phyloP scores from a whole-genome alignment of 2,797 vertebrate genomes.

The Scleropages formosus region DNA sequence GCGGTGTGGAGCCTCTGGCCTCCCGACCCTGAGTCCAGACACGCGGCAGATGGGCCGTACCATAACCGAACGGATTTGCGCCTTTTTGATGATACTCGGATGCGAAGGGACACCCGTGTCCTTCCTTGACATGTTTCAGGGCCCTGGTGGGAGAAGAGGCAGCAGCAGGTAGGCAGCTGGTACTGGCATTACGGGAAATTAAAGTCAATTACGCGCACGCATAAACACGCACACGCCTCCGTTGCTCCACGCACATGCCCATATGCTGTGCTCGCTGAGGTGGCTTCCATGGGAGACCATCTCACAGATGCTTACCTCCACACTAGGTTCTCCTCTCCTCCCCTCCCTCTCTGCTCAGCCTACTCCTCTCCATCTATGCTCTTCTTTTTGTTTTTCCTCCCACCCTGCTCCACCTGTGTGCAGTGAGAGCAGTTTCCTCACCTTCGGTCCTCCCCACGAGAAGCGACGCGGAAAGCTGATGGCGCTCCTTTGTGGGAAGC shows the following conservation, averaged over 20 bases:
- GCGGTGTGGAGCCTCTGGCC: neutral
- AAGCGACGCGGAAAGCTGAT: neutral
- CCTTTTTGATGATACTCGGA: neutral
- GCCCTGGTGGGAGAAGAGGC: constrained; percentile 9
- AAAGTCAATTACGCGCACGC: constrained; percentile 20
- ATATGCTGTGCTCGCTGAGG: neutral
- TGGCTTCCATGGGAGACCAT: neutral
- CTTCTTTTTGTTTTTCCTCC: neutral
- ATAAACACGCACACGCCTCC: neutral
- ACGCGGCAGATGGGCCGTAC: neutral
- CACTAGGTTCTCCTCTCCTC: neutral
- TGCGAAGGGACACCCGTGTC: neutral
- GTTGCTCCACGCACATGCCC: neutral
- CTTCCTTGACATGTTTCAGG: neutral
- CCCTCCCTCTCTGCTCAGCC: neutral
- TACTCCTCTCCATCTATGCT: neutral
- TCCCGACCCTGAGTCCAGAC: neutral
- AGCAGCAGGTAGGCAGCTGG: constrained; percentile 26
- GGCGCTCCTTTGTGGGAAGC: constrained; percentile 15
- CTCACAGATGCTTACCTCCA: neutral
- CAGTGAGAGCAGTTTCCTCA: constrained; percentile 3
- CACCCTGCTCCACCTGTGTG: neutral
- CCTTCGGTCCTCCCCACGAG: constrained; percentile 4
- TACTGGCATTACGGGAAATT: constrained; percentile 20
- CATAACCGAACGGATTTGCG: neutral